These are phyloP conservation scores for Chelmon rostratus DNA, from an alignment of 2,797 vertebrate species.

Conservation along the genomic window DNA sequence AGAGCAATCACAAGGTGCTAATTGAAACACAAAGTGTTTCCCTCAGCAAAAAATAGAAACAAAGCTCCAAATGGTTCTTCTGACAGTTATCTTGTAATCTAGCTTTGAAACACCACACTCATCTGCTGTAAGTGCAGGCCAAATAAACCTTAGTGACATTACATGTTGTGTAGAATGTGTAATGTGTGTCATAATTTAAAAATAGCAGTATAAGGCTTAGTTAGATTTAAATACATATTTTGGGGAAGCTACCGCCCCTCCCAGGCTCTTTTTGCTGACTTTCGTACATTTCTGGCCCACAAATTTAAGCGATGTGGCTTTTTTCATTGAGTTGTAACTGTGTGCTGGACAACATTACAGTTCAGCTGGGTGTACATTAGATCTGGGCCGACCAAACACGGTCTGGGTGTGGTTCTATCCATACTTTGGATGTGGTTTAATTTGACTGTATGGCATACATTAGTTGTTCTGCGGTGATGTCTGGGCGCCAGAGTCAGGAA, in stretches of 20 bases:
- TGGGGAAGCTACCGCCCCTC: too few species aligned
- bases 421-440: conserved; percentile 1
- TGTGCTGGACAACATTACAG: not conserved
- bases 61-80: not conserved
- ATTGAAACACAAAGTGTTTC: not conserved
- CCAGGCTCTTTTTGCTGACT: not conserved
- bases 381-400: not conserved
- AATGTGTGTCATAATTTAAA: not conserved
- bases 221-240: not conserved
- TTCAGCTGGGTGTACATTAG: not conserved
- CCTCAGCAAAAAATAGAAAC: not conserved
- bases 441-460: not conserved
- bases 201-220: not conserved
- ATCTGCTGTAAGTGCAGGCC: not conserved
- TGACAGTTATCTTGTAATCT: not conserved
- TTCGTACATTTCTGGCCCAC: not conserved
- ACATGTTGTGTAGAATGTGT: not conserved
- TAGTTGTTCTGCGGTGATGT: not conserved
- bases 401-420: not conserved
- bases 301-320: not conserved
- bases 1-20: not conserved
- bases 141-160: not conserved
- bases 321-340: not conserved
- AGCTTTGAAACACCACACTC: not conserved
- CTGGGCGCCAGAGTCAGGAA: not conserved